phyloP scores from a whole-genome alignment of 2,797 vertebrate genomes.

The Pelobates cultripes region DNA sequence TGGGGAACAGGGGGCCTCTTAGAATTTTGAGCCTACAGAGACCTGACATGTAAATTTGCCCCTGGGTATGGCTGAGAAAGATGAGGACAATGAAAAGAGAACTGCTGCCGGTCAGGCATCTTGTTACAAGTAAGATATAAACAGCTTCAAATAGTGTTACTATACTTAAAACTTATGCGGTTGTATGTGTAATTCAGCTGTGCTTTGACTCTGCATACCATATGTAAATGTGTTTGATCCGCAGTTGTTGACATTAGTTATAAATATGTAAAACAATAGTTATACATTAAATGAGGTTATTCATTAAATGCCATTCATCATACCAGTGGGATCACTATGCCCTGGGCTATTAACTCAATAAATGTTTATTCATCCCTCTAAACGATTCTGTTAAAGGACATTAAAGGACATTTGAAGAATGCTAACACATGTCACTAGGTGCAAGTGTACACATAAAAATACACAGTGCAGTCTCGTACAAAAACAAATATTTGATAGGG shows the following conservation, averaged over 20 bases:
- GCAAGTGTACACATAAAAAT: no score
- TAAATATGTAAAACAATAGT: conserved; percentile 41
- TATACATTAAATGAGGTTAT: no score
- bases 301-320: conserved; percentile 39
- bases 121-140: no score
- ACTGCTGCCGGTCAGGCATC: no score
- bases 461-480: no score
- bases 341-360: background rate
- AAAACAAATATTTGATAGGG: no score
- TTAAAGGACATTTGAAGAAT: background rate
- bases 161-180: background rate
- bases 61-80: no score
- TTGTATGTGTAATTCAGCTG: background rate
- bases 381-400: conserved; percentile 3
- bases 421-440: background rate
- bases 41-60: no score
- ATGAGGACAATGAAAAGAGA: no score
- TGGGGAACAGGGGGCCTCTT: no score
- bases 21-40: no score
- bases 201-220: background rate
- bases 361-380: conserved; percentile 14
- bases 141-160: no score
- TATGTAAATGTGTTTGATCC: conserved; percentile 27
- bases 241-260: background rate
- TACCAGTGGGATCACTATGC: conserved; percentile 19